These are phyloP conservation scores for Pardalotus punctatus DNA, from an alignment of 2,113 vertebrate species.

Conservation along the genomic window DNA sequence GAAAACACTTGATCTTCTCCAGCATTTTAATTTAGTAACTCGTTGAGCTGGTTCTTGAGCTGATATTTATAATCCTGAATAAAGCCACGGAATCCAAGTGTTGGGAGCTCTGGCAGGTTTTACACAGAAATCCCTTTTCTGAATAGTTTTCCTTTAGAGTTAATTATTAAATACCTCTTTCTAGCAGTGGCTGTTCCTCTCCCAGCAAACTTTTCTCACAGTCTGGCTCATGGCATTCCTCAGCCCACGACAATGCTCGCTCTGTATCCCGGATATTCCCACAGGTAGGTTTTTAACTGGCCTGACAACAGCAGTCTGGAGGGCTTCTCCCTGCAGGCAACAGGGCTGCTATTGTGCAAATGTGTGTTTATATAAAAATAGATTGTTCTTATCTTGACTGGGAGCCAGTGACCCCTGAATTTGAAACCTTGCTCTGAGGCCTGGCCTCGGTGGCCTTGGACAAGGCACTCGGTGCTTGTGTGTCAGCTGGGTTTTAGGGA, in stretches of 20 bases:
- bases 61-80: neutral
- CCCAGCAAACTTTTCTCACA: neutral
- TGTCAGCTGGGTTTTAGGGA: neutral
- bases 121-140: neutral
- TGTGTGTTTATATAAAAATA: conserved; percentile 23
- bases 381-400: neutral
- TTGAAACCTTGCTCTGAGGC: neutral
- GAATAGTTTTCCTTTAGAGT: neutral
- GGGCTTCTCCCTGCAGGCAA: neutral
- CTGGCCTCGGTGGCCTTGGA: neutral
- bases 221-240: neutral
- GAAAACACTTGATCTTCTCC: neutral
- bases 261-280: neutral
- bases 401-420: neutral
- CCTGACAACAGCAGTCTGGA: neutral
- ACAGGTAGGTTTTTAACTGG: neutral
- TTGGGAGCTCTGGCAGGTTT: neutral
- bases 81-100: neutral
- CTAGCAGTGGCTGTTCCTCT: neutral
- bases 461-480: neutral
- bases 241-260: neutral
- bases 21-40: neutral
- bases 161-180: conserved; percentile 27
- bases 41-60: neutral
- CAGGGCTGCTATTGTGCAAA: neutral